A percentile compares a stretch with the other conserved stretches of the same genome.
These are phyloP conservation scores for Gobionotothen gibberifrons DNA, from an alignment of 2,797 vertebrate genomes.

Conservation along the genomic window DNA sequence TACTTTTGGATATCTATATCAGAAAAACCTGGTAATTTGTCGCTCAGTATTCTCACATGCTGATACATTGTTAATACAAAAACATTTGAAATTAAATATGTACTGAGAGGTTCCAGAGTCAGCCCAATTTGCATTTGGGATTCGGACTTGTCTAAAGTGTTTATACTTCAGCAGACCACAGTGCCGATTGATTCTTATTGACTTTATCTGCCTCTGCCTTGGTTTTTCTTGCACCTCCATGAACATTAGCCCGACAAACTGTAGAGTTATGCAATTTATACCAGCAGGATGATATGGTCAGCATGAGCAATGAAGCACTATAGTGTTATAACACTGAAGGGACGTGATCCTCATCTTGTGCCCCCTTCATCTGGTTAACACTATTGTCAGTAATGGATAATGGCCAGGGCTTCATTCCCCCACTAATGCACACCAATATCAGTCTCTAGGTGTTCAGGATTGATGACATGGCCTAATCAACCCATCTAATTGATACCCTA, in stretches of 20 bases:
- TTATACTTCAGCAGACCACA: conserved; percentile 14
- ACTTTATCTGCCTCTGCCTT: not conserved
- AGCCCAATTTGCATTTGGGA: not conserved
- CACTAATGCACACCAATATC: conserved; percentile 73
- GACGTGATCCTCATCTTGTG: conserved; percentile 44
- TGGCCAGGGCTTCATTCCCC: conserved; percentile 26
- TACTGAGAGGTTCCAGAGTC: not conserved
- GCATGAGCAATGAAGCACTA: conserved; percentile 46
- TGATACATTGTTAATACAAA: not conserved
- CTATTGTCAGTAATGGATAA: conserved; percentile 71
- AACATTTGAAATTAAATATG: not conserved
- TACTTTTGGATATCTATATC: no score
- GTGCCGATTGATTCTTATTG: conserved; percentile 20
- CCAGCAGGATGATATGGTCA: conserved; percentile 25
- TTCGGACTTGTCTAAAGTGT: not conserved
- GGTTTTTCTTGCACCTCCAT: not conserved
- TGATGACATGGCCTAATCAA: conserved; percentile 70
- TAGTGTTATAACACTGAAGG: conserved; percentile 39
- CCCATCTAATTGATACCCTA: conserved; percentile 71
- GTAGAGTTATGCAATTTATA: not conserved
- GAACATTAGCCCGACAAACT: not conserved
- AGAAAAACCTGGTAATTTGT: no score
- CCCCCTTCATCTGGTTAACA: conserved; percentile 58
- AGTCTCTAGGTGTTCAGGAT: conserved; percentile 64
- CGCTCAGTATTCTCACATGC: not conserved